These are phyloP conservation scores for Palythoa grandiflora DNA, from an alignment of 92 coral and sea anemone species.

Conservation along the genomic window DNA sequence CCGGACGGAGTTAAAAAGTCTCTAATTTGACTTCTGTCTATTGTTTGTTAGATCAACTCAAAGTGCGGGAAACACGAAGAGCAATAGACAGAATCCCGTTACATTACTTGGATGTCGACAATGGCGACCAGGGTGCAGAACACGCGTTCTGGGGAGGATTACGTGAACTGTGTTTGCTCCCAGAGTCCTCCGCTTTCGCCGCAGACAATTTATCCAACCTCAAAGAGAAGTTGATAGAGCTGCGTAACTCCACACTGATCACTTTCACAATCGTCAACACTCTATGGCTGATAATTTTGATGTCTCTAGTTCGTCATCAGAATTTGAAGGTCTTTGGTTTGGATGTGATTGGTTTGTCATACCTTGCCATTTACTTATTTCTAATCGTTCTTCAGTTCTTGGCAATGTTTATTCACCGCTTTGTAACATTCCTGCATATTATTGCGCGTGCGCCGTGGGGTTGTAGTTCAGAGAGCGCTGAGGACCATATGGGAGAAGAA, in stretches of 20 bases:
- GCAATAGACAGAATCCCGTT: conserved; percentile 58
- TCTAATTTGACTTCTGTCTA: not conserved
- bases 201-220: conserved; percentile 60
- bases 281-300: conserved; percentile 68
- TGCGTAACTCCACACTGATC: conserved; percentile 63
- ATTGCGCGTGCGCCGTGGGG: conserved; percentile 77
- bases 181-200: conserved; percentile 63
- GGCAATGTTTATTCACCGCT: conserved; percentile 78
- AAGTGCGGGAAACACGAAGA: conserved; percentile 61
- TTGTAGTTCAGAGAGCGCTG: not conserved
- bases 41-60: conserved; percentile 41
- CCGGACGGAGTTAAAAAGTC: no score
- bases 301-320: conserved; percentile 50
- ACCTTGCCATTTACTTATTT: conserved; percentile 63
- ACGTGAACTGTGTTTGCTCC: conserved; percentile 64
- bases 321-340: conserved; percentile 66
- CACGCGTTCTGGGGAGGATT: conserved; percentile 66
- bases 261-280: conserved; percentile 67
- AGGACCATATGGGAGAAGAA: no score
- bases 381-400: conserved; percentile 67
- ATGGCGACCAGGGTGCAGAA: conserved; percentile 55
- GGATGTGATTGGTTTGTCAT: conserved; percentile 69
- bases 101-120: conserved; percentile 51
- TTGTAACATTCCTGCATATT: conserved; percentile 63
- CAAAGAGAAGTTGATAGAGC: conserved; percentile 51